Base-by-base conservation (phyloP, 1,140 invertebrate species). In the Holotrichia oblita region DNA sequence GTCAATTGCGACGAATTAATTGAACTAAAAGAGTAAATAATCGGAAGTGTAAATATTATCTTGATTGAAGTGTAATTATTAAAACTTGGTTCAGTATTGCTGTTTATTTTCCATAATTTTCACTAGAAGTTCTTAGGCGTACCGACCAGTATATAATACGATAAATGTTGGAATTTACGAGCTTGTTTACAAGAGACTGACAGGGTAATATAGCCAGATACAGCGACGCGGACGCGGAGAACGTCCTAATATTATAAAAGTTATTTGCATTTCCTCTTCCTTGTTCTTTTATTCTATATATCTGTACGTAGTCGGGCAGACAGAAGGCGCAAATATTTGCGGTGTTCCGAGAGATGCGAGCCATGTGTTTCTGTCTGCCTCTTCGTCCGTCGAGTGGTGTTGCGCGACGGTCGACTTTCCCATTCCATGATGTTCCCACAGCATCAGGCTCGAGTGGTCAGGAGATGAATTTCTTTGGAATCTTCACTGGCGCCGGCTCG, bases 321-420 rank as follows among this genome's bases (percentile, higher is more conserved):
- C 61, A 69, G 61, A 69, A 69, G 61, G 61, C 61, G 61, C 61
- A 69, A 69, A 69, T 69, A 69, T 69, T 69, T 69, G 61, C 61
- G 61, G 61, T 69, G 61, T 69, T 69, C 61, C 61, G 61, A 69
- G 22, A 20, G 27, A 69, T 69, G 20, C 61, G 22, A 34, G 61
- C 61, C 61, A 27, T 69, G 61, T 69, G 61, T 6, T 69, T 34
- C 9, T 69, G 61, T 69, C 24, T 24, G 7, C 61, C 27, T 69
- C 12, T 34, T 9, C 22, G 44, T 17, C 10, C 3, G 61, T 27
- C 22, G 22, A 69, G 61, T 17, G 22, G 61, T 12, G 61, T 34
- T 17, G 61, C 61, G 22, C 61, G 4, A 55, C 48, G n/a, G 6
- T 55, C 14, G 48, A 14, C 48, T 17, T 55, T 17, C 22, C 61